Base-by-base conservation (phyloP, 2,888 invertebrate species). In the Xylophagus ater region DNA sequence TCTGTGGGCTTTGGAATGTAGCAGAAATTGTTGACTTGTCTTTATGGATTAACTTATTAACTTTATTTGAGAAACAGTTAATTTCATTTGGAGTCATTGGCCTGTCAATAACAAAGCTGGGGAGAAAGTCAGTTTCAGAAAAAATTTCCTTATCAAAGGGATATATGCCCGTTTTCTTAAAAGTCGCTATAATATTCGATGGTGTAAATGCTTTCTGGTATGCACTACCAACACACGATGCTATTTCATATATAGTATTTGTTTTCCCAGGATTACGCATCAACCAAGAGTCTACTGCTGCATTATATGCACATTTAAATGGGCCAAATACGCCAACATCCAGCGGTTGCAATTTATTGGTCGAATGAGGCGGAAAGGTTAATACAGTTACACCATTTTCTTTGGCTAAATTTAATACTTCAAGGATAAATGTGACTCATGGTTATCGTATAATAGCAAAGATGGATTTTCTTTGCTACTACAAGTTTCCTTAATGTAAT, bases 381-480 rank as follows among this genome's bases (percentile, higher is more conserved):
- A 40, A 23, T 15, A 26, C 46, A 35, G 55, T 49, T 39, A 62
- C 55, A n/a, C 58, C 58, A 49, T 59, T 57, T 14, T 56, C 53
- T 43, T 53, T 53, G 29, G 53, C 54, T 44, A 49, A 52, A 34
- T 56, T 46, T 29, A 62, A 47, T 36, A 49, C 47, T 34, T 49
- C 48, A 26, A 57, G 13, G 51, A 49, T 28, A 51, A 42, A 41
- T 58, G 58, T 7, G 48, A 51, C 43, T 56, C 56, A 45, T 59
- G 54, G 42, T 59, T 56, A 37, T 57, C 55, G 32, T 41, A 34
- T 19, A 54, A 30, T 14, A 54, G 38, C 13, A 56, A 37, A 24
- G 53, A 47, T 14, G 45, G 51, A 35, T 51, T 42, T 24, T 49
- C 47, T 44, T 45, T 48, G 13, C 45, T 40, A 34, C 45, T 40